Evolutionary conservation across 2,113 vertebrate species (phyloP).

Genomic region (Callospermophilus lateralis): DNA sequence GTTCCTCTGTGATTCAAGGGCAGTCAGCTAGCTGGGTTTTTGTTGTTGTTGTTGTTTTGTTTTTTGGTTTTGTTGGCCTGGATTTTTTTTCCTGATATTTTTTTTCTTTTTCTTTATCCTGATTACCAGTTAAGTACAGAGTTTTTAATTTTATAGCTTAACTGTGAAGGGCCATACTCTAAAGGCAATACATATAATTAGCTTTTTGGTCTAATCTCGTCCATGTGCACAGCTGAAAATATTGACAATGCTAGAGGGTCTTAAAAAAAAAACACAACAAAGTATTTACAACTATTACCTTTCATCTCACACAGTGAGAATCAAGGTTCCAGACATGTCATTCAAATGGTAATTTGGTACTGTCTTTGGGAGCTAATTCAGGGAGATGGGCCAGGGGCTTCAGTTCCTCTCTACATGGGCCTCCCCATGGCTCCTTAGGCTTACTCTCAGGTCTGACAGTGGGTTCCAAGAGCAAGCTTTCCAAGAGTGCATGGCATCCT

Average conservation of each 20-base stretch:
- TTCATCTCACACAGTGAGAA: conserved; percentile 70
- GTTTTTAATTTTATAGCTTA: conserved; percentile 78
- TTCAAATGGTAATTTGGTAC: not conserved
- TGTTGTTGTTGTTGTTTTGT: not conserved
- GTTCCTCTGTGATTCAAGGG: not conserved
- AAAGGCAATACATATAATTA: conserved; percentile 62
- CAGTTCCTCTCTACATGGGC: not conserved
- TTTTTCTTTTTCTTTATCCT: not conserved
- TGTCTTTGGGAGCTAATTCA: not conserved
- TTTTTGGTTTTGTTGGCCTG: not conserved
- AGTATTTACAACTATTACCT: conserved; percentile 60
- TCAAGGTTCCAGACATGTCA: not conserved
- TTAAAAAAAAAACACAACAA: conserved; percentile 55
- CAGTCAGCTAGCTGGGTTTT: not conserved
- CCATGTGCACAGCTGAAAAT: conserved; percentile 66
- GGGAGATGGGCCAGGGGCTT: rapidly evolving
- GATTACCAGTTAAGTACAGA: conserved; percentile 67
- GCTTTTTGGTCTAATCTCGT: conserved; percentile 72
- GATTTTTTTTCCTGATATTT: not conserved
- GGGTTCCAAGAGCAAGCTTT: not conserved
- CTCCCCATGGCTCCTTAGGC: not conserved
- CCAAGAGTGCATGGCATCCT: not conserved
- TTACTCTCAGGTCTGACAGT: not conserved
- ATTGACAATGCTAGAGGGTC: conserved; percentile 57
- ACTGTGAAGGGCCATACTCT: conserved; percentile 68